A percentile compares a stretch with the other conserved stretches of the same genome.
Conservation (phyloP, 2,113 vertebrate species). For the Oplegnathus fasciatus region DNA sequence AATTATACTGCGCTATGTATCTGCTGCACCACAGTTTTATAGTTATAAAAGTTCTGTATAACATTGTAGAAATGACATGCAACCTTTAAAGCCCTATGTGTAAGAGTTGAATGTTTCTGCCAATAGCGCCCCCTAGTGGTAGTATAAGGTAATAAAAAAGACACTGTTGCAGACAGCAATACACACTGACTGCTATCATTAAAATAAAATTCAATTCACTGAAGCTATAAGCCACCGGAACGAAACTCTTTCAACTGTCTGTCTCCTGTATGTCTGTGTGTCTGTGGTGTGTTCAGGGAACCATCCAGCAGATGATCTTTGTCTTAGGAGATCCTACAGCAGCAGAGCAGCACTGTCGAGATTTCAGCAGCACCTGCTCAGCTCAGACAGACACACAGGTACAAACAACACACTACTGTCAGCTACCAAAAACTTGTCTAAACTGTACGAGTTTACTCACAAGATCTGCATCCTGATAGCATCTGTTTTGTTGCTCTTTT, state of each 20-base stretch:
- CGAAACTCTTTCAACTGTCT: not conserved
- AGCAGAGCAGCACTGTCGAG: constrained; percentile 37
- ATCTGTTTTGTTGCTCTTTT: not conserved
- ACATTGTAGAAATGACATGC: not conserved
- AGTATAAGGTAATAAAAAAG: not conserved
- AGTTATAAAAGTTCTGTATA: not conserved
- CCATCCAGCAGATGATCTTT: constrained; percentile 63
- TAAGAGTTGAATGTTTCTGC: not conserved
- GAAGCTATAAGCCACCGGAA: not conserved
- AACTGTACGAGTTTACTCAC: not conserved
- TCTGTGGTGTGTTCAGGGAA: constrained; percentile 54
- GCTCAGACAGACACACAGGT: constrained; percentile 51
- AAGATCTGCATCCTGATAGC: not conserved
- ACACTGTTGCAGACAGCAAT: not conserved
- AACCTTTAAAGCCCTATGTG: not conserved
- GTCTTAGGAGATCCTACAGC: constrained; percentile 52
- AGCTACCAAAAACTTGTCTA: not conserved
- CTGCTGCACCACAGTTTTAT: not conserved
- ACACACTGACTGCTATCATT: not conserved
- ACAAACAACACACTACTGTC: constrained; percentile 8
- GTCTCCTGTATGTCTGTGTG: not conserved
- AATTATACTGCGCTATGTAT: not conserved
- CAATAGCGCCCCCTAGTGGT: not conserved
- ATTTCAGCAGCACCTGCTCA: constrained; percentile 53
- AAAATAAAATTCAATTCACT: not conserved